Percentiles rank a stretch among this genome's conserved stretches.
These are phyloP conservation scores for Leptinotarsa juncta DNA, from an alignment of 2,888 invertebrate genomes.

Conservation along the genomic window DNA sequence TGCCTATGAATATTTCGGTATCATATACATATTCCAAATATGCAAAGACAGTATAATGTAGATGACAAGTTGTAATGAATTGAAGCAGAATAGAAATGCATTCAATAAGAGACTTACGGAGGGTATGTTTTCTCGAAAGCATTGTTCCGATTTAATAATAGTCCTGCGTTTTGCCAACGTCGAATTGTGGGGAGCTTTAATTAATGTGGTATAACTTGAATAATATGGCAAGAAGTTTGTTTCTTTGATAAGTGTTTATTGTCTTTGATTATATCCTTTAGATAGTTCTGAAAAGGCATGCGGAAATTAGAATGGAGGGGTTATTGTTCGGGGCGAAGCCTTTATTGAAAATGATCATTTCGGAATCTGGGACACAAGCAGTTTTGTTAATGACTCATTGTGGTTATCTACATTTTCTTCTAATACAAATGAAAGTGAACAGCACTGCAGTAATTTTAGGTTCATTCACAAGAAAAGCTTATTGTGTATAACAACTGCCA, in stretches of 20 bases:
- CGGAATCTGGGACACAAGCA: not conserved
- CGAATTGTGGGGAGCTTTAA: slow-evolving; percentile 40
- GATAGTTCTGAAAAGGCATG: slow-evolving; percentile 17
- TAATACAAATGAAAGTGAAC: too few species aligned
- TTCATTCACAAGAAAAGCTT: too few species aligned
- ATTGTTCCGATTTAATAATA: slow-evolving; percentile 41
- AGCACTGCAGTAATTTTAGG: too few species aligned
- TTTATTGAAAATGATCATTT: not conserved
- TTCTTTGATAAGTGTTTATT: slow-evolving; percentile 39
- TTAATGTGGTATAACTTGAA: slow-evolving; percentile 39
- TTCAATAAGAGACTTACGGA: slow-evolving; percentile 34
- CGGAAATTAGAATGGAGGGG: not conserved
- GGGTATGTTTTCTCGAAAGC: slow-evolving; percentile 35
- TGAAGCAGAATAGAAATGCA: slow-evolving; percentile 35
- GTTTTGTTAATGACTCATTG: not conserved
- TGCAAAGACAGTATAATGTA: slow-evolving; percentile 31
- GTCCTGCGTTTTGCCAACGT: slow-evolving; percentile 36
- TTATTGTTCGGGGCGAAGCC: not conserved
- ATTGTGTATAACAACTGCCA: too few species aligned
- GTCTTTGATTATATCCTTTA: slow-evolving; percentile 35
- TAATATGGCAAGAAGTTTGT: slow-evolving; percentile 40
- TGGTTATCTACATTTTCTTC: not conserved
- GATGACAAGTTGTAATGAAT: slow-evolving; percentile 43
- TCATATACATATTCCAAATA: slow-evolving; percentile 21
- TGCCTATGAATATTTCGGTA: not conserved